phyloP scores from a whole-genome alignment of 2,113 vertebrate species.

The Carassius carassius region DNA sequence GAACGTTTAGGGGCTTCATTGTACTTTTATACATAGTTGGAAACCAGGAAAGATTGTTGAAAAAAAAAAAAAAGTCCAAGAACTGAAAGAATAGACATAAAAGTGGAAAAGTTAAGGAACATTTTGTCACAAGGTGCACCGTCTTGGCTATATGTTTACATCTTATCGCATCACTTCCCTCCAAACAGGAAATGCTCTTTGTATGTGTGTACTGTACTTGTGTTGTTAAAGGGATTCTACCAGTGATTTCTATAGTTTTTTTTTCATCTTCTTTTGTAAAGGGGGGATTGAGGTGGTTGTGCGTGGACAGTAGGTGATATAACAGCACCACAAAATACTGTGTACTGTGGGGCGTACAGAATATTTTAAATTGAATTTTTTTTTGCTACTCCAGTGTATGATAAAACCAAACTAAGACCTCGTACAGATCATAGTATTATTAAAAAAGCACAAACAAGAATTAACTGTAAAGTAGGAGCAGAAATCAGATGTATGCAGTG shows the following conservation, averaged over 20 bases:
- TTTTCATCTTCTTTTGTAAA: constrained; percentile 61
- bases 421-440: constrained; percentile 99
- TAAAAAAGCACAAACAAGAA: constrained; percentile 97
- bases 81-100: constrained; percentile 48
- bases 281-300: constrained; percentile 49
- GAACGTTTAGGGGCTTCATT: constrained; percentile 63
- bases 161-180: constrained; percentile 86
- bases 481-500: constrained; percentile 69
- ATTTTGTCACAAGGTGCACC: constrained; percentile 87
- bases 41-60: constrained; percentile 63
- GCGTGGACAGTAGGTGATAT: constrained; percentile 48
- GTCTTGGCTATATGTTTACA: constrained; percentile 90
- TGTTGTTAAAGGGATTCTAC: constrained; percentile 99
- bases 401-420: constrained; percentile 99
- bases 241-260: constrained; percentile 84
- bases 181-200: constrained; percentile 82
- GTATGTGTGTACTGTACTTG: constrained; percentile 91
- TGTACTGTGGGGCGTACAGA: constrained; percentile 87
- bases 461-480: constrained; percentile 78
- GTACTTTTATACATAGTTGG: constrained; percentile 52
- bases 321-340: constrained; percentile 84
- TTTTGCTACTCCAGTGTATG: constrained; percentile 97
- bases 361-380: constrained; percentile 85
- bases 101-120: constrained; percentile 58
- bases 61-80: constrained; percentile 4